Evolutionary conservation across 1,140 invertebrate species (phyloP), one percentile per base, ranked within the genome.

Genomic region (Streblospio benedicti): DNA sequence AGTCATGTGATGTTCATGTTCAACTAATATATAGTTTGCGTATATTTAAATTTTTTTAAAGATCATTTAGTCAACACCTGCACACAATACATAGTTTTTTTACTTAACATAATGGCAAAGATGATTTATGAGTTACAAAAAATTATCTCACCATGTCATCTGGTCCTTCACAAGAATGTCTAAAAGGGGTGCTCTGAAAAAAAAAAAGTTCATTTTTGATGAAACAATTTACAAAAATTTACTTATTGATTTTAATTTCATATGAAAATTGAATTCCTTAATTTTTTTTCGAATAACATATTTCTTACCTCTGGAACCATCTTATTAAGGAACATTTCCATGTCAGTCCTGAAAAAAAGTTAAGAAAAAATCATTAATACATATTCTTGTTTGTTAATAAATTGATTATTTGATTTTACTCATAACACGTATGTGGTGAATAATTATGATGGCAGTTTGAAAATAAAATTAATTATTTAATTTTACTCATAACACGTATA

Each of bases 291-390:
- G n/a, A 27, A 25, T 6, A 63, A 60, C 35, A 54, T 20, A 20
- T 20, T 55, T 65, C 76, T 72, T 77, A 84, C 83, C 80, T 97
- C 93, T 80, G 93, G 93, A 81, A 96, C 90, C 80, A 96, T 91
- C 87, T 93, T 94, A 80, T 95, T 94, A 76, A 97, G 83, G 89
- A 96, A 95, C 90, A 93, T 96, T 82, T 96, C 92, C 90, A 95
- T 94, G 75, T 97, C 93, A 44, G 67, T 65, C 51, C 67, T 70
- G 54, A 61, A 71, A 67, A 61, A 52, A 51, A 56, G 59, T 61
- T 59, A 63, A 67, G n/a, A n/a, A n/a, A n/a, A n/a, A n/a, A n/a
- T n/a, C n/a, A n/a, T n/a, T n/a, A n/a, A n/a, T n/a, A n/a, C n/a
- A n/a, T n/a, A n/a, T n/a, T n/a, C n/a, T n/a, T n/a, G n/a, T n/a